A percentile compares a stretch with the other conserved stretches of the same genome.
phyloP scores from a whole-genome alignment of 35 echinoderm and acorn worm genomes.

The Apostichopus californicus region DNA sequence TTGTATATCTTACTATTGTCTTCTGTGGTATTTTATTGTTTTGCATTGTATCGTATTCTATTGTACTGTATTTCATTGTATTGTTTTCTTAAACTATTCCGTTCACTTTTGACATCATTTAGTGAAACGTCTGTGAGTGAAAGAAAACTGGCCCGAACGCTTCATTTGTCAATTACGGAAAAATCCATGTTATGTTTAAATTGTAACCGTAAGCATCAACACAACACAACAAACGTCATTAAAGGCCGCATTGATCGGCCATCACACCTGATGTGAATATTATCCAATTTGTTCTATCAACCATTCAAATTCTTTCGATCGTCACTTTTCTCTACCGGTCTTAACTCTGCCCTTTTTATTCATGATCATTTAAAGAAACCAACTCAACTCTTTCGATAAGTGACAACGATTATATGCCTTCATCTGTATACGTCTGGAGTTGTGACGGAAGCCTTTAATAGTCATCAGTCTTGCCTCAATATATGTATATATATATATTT shows the following conservation, averaged over 20 bases:
- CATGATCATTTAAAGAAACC: too few species aligned
- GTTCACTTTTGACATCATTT: too few species aligned
- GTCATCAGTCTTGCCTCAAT: background rate
- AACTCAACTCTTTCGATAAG: background rate
- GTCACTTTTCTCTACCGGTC: background rate
- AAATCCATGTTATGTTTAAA: too few species aligned
- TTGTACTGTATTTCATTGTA: too few species aligned
- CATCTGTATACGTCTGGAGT: background rate
- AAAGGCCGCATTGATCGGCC: background rate
- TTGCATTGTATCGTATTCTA: too few species aligned
- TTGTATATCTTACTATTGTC: too few species aligned
- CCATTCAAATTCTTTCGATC: slow-evolving; percentile 24
- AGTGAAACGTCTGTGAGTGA: too few species aligned
- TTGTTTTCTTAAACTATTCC: too few species aligned
- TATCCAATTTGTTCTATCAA: slow-evolving; percentile 5
- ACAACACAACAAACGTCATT: background rate
- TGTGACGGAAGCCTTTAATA: background rate
- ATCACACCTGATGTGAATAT: background rate
- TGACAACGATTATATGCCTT: slow-evolving; percentile 6
- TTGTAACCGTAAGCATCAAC: background rate
- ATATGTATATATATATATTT: too few species aligned
- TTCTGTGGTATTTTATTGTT: too few species aligned
- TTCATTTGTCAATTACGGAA: too few species aligned
- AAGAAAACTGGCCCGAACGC: too few species aligned
- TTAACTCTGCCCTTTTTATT: background rate